Conservation (phyloP, 2,113 vertebrate genomes). For the Xiphorhynchus elegans region DNA sequence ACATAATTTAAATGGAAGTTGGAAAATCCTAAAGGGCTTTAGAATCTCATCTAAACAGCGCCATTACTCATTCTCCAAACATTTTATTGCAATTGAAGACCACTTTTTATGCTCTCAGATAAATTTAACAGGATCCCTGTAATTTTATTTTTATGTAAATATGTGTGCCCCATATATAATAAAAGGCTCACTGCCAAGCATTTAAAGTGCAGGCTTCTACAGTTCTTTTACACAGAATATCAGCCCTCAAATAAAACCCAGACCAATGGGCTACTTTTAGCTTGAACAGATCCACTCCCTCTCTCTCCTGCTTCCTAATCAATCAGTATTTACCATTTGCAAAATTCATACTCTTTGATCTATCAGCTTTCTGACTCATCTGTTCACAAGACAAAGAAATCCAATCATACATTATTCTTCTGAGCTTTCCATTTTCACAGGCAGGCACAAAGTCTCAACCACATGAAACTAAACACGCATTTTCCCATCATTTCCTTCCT, state of each 20-base stretch:
- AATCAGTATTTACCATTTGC: not conserved
- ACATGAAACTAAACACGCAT: not conserved
- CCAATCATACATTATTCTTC: not conserved
- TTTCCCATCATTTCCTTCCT: not conserved
- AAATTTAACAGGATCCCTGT: constrained; percentile 51
- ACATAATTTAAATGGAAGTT: constrained; percentile 60
- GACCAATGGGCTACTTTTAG: not conserved
- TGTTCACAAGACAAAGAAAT: not conserved
- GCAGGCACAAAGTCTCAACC: not conserved
- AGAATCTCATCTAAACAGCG: constrained; percentile 51
- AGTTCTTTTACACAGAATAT: not conserved
- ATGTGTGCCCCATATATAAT: constrained; percentile 26
- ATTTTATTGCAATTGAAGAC: constrained; percentile 36
- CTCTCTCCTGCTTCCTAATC: not conserved
- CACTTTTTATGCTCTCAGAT: constrained; percentile 17
- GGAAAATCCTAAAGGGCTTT: constrained; percentile 57
- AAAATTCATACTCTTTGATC: not conserved
- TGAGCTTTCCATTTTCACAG: not conserved
- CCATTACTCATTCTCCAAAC: constrained; percentile 53
- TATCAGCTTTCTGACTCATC: not conserved
- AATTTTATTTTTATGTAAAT: constrained; percentile 60
- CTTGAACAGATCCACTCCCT: not conserved
- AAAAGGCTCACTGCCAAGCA: not conserved
- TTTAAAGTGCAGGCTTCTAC: not conserved
- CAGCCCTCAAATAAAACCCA: not conserved